These are phyloP conservation scores for Tachycineta bicolor DNA, from an alignment of 2,113 vertebrate genomes.

Conservation along the genomic window DNA sequence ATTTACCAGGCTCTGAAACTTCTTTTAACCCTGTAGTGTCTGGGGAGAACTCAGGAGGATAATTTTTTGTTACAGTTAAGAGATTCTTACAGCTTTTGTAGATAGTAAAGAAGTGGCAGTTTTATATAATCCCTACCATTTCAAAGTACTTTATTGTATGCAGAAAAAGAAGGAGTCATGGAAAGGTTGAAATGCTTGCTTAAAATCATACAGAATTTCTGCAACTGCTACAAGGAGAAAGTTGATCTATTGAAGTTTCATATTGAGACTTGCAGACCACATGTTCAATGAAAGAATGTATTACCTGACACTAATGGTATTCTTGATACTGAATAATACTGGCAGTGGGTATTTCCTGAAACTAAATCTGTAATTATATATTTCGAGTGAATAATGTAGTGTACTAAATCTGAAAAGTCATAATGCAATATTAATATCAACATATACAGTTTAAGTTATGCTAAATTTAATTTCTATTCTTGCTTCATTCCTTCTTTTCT, in stretches of 20 bases:
- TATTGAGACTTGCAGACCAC: neutral
- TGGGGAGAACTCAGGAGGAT: neutral
- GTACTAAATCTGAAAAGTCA: neutral
- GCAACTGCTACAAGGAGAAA: neutral
- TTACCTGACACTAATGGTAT: neutral
- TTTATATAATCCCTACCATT: neutral
- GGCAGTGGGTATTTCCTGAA: neutral
- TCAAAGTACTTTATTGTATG: neutral
- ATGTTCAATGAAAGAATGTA: neutral
- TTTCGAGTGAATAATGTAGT: neutral
- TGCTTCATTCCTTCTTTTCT: neutral
- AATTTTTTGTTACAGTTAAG: neutral
- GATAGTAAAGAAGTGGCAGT: neutral
- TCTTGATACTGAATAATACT: neutral
- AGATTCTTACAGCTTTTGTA: neutral
- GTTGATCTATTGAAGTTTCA: neutral
- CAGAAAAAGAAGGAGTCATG: neutral
- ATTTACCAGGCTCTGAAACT: neutral
- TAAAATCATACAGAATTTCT: neutral
- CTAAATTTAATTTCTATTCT: neutral
- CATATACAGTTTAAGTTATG: neutral
- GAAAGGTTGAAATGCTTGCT: neutral
- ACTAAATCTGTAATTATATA: neutral
- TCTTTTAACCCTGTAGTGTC: neutral
- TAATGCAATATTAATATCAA: neutral